phyloP scores from a whole-genome alignment of 2,797 vertebrate genomes.

The Harpagifer antarcticus region DNA sequence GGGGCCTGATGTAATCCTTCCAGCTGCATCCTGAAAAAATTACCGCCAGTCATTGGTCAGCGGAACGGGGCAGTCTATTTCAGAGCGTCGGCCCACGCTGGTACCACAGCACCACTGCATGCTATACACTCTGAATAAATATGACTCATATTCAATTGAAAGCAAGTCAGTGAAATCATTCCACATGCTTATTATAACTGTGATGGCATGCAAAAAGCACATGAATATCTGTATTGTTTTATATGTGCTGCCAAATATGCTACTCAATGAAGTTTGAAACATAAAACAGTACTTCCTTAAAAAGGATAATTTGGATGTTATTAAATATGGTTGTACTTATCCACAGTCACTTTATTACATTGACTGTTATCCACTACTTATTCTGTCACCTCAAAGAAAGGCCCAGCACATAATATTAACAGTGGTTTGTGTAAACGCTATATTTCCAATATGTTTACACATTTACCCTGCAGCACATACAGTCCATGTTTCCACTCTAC shows the following conservation, averaged over 20 bases:
- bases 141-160: constrained; percentile 40
- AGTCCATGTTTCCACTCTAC: too few species aligned
- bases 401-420: too few species aligned
- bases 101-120: constrained; percentile 65
- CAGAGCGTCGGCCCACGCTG: constrained; percentile 64
- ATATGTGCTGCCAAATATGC: constrained; percentile 19
- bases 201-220: constrained; percentile 6
- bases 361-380: too few species aligned
- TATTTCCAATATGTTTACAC: too few species aligned
- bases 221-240: background rate
- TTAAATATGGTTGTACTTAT: too few species aligned
- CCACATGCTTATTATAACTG: constrained; percentile 1
- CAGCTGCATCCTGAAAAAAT: constrained; percentile 73
- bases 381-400: too few species aligned
- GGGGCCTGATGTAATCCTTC: constrained; percentile 72
- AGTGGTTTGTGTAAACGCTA: too few species aligned
- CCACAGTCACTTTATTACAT: too few species aligned
- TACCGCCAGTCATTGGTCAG: constrained; percentile 73
- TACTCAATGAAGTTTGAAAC: background rate
- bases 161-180: constrained; percentile 21
- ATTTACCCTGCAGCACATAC: too few species aligned
- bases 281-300: too few species aligned
- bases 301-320: too few species aligned
- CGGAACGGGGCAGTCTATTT: constrained; percentile 71
- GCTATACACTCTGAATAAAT: constrained; percentile 62